phyloP scores from a whole-genome alignment of 1,140 invertebrate genomes.

The Frieseomelitta varia region DNA sequence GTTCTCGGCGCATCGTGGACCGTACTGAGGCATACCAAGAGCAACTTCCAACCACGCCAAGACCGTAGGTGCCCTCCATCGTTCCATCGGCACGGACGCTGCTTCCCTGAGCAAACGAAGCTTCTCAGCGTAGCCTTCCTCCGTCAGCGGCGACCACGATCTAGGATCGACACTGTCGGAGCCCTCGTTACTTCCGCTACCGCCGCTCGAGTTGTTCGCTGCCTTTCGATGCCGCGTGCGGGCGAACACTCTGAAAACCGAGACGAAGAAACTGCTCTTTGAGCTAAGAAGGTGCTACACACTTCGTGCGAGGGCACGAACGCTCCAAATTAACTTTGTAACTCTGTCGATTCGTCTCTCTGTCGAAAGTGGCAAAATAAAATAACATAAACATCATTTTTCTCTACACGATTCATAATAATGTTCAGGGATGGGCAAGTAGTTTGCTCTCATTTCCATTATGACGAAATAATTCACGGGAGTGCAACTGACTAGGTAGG shows the following conservation, averaged over 20 bases:
- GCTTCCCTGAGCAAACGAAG: slow-evolving; percentile 91
- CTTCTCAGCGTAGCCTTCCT: slow-evolving; percentile 93
- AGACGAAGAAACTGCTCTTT: slow-evolving; percentile 2
- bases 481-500: too few species aligned
- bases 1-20: slow-evolving; percentile 93
- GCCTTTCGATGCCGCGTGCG: slow-evolving; percentile 90
- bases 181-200: slow-evolving; percentile 81
- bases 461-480: too few species aligned
- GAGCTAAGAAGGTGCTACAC: slow-evolving; percentile 31
- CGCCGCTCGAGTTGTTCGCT: slow-evolving; percentile 78
- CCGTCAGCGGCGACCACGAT: slow-evolving; percentile 90
- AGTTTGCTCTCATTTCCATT: too few species aligned
- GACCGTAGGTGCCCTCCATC: slow-evolving; percentile 95
- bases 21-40: slow-evolving; percentile 96
- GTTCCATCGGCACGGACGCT: slow-evolving; percentile 92
- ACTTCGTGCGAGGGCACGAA: neutral
- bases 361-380: neutral
- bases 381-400: too few species aligned
- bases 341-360: neutral
- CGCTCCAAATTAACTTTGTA: neutral
- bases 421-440: too few species aligned
- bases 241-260: slow-evolving; percentile 87
- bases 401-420: too few species aligned
- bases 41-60: slow-evolving; percentile 96
- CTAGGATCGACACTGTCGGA: slow-evolving; percentile 80